Conservation (phyloP, 1,140 invertebrate genomes). For the Chironomus striatipennis region DNA sequence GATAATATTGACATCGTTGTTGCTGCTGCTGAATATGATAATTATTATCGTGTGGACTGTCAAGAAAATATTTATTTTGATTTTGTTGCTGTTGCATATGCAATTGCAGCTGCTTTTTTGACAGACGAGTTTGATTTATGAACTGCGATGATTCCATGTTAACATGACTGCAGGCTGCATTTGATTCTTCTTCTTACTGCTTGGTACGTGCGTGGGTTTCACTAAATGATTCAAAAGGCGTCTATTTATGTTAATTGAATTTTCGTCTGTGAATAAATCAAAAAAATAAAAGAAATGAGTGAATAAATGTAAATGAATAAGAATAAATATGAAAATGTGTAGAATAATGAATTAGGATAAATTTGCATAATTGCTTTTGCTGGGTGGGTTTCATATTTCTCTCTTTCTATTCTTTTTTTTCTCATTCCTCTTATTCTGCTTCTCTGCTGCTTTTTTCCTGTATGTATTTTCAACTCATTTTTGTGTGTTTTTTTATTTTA, state of each 20-base stretch:
- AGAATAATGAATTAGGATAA: background rate
- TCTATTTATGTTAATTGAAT: constrained; percentile 23
- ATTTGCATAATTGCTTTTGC: background rate
- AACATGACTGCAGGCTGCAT: background rate
- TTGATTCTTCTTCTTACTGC: background rate
- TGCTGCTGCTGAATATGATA: background rate
- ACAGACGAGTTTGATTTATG: constrained; percentile 22
- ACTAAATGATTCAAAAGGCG: background rate
- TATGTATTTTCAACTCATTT: too few species aligned
- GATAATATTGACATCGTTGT: background rate
- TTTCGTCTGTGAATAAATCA: constrained; percentile 15
- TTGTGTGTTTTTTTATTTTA: too few species aligned
- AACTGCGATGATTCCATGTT: constrained; percentile 21
- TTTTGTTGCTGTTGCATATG: background rate
- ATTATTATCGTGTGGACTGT: constrained; percentile 2
- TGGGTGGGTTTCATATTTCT: constrained; percentile 12
- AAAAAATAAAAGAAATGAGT: background rate
- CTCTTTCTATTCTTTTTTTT: background rate
- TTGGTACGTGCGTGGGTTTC: background rate
- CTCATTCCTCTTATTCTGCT: background rate
- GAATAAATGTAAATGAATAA: too few species aligned
- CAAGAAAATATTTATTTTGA: background rate
- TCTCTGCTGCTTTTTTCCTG: background rate
- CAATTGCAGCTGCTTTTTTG: constrained; percentile 5
- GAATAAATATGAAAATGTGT: background rate